These are phyloP conservation scores for Nephrotoma guestfalica DNA, from an alignment of 2,888 invertebrate genomes.

Conservation along the genomic window DNA sequence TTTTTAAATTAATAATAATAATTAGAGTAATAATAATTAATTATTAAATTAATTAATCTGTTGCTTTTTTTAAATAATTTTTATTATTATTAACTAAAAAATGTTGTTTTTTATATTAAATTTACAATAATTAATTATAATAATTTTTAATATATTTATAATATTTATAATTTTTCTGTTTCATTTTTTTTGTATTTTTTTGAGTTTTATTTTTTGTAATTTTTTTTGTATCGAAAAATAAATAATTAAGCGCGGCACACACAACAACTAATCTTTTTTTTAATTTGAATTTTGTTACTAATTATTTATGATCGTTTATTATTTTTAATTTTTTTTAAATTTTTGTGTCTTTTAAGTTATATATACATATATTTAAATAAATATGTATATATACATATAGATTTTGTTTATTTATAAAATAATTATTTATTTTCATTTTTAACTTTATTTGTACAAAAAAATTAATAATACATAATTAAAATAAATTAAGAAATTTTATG, in stretches of 20 bases:
- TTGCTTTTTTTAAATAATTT: background rate
- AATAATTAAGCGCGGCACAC: conserved; percentile 11
- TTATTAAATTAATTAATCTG: background rate
- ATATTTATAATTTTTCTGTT: conserved; percentile 1
- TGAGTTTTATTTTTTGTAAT: conserved; percentile 7
- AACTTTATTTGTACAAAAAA: background rate
- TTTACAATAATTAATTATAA: background rate
- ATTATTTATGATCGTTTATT: conserved; percentile 3
- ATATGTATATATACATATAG: conserved; percentile 6
- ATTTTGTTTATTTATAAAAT: conserved; percentile 7
- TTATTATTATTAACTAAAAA: background rate
- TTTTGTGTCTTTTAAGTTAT: conserved; percentile 5
- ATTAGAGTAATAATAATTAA: background rate
- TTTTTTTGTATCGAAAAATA: conserved; percentile 13
- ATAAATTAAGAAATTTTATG: background rate
- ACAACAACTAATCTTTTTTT: conserved; percentile 11
- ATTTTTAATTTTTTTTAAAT: background rate
- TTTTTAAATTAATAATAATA: background rate
- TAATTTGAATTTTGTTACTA: conserved; percentile 1
- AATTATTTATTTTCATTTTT: background rate
- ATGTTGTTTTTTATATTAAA: background rate
- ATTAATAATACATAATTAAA: background rate
- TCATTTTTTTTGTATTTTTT: background rate
- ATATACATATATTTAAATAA: background rate
- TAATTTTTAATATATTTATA: conserved; percentile 2